Conservation (phyloP, 2,113 vertebrate genomes). For the Nycticorax nycticorax region DNA sequence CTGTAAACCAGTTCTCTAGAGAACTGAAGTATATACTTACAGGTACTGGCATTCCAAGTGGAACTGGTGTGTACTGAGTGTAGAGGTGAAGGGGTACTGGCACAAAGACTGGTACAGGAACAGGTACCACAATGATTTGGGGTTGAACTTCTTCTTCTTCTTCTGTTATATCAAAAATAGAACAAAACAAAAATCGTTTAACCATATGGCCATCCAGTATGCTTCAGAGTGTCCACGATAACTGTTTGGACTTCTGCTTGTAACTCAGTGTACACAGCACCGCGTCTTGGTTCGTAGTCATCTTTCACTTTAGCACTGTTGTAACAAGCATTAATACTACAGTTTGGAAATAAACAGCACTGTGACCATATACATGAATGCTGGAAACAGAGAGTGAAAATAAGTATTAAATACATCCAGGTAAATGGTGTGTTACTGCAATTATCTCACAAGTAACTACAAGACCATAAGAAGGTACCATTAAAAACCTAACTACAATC, state of each 20-base stretch:
- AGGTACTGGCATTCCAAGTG: conserved; percentile 88
- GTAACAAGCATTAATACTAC: not conserved
- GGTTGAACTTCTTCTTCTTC: conserved; percentile 65
- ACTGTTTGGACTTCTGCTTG: not conserved
- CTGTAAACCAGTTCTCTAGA: not conserved
- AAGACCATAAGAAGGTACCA: not conserved
- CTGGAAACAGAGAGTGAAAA: not conserved
- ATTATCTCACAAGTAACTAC: not conserved
- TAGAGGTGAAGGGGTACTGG: conserved; percentile 95
- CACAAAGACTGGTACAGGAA: conserved; percentile 93
- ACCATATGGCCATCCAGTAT: not conserved
- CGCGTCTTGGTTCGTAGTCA: not conserved
- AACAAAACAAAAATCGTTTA: not conserved
- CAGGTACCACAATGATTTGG: conserved; percentile 83
- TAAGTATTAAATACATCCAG: not conserved
- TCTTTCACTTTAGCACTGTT: not conserved
- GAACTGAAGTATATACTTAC: conserved; percentile 74
- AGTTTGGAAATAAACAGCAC: not conserved
- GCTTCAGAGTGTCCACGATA: not conserved
- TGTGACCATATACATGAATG: not conserved
- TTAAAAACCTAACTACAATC: not conserved
- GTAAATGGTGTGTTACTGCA: not conserved
- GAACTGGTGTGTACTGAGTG: conserved; percentile 88
- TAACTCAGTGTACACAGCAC: not conserved
- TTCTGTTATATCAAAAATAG: conserved; percentile 46